phyloP scores from a whole-genome alignment of 1,140 invertebrate genomes.

The Hyphantria cunea region DNA sequence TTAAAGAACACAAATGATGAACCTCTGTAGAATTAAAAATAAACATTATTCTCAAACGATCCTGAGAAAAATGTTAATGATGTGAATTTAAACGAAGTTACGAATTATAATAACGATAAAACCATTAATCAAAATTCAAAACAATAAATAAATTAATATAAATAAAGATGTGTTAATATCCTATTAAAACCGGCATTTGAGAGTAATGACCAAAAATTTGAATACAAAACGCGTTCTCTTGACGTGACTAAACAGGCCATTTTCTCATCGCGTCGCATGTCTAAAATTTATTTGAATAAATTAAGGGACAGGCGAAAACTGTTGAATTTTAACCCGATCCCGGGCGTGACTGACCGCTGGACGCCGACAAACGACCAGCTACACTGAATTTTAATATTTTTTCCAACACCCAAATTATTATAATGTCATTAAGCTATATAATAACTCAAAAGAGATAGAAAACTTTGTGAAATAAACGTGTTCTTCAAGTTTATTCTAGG shows the following conservation, averaged over 20 bases:
- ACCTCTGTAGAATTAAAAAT: no score
- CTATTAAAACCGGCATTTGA: slow-evolving; percentile 13
- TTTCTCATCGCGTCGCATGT: slow-evolving; percentile 58
- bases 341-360: slow-evolving; percentile 52
- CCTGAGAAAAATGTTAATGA: no score
- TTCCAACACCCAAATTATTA: slow-evolving; percentile 34
- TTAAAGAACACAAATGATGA: no score
- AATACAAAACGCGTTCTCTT: slow-evolving; percentile 30
- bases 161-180: slow-evolving; percentile 26
- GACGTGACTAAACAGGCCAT: slow-evolving; percentile 50
- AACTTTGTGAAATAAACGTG: slow-evolving; percentile 10
- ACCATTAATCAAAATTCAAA: no score
- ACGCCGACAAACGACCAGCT: slow-evolving; percentile 14
- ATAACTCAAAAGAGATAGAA: slow-evolving; percentile 21
- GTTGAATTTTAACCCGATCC: slow-evolving; percentile 69
- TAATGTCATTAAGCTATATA: slow-evolving; percentile 29
- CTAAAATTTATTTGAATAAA: slow-evolving; percentile 70
- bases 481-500: not conserved
- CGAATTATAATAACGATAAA: no score
- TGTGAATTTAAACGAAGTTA: no score
- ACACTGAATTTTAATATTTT: slow-evolving; percentile 57
- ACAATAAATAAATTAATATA: slow-evolving; percentile 1
- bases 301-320: slow-evolving; percentile 61
- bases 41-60: no score
- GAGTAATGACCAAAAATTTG: slow-evolving; percentile 31